Percentiles rank a stretch among this genome's conserved stretches.
These are phyloP conservation scores for Heliconius congener DNA, from an alignment of 1,140 invertebrate species.

Conservation along the genomic window DNA sequence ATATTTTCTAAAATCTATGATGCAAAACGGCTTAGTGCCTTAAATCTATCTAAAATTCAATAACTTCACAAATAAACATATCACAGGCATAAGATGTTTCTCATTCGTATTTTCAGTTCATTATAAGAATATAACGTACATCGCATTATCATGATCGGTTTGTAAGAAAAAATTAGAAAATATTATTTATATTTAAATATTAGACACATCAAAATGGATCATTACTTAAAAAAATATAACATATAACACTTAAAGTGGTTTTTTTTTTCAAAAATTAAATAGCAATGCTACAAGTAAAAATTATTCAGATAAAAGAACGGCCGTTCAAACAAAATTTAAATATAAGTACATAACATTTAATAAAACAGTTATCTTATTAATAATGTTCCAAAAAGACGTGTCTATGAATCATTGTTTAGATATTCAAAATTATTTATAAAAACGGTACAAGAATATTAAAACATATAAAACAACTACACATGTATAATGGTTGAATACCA, in stretches of 20 bases:
- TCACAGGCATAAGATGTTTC: conserved; percentile 41
- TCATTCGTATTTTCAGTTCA: neutral
- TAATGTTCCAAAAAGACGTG: neutral
- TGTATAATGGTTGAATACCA: neutral
- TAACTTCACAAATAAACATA: conserved; percentile 37
- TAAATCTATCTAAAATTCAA: conserved; percentile 18
- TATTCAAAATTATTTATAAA: no score
- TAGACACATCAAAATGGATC: no score
- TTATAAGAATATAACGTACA: neutral
- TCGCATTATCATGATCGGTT: neutral
- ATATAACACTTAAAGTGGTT: neutral
- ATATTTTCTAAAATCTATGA: conserved; percentile 25
- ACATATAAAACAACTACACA: neutral
- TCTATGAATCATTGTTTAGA: neutral
- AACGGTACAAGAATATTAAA: neutral
- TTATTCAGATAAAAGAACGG: no score
- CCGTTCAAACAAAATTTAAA: neutral
- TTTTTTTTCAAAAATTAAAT: neutral
- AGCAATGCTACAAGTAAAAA: no score
- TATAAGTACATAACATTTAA: neutral
- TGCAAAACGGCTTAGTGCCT: conserved; percentile 24
- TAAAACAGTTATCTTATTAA: neutral
- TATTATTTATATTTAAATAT: neutral
- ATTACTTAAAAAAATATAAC: no score
- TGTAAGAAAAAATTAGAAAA: neutral